These are phyloP conservation scores for Apolygus lucorum DNA, from an alignment of 1,140 invertebrate genomes.

Conservation along the genomic window DNA sequence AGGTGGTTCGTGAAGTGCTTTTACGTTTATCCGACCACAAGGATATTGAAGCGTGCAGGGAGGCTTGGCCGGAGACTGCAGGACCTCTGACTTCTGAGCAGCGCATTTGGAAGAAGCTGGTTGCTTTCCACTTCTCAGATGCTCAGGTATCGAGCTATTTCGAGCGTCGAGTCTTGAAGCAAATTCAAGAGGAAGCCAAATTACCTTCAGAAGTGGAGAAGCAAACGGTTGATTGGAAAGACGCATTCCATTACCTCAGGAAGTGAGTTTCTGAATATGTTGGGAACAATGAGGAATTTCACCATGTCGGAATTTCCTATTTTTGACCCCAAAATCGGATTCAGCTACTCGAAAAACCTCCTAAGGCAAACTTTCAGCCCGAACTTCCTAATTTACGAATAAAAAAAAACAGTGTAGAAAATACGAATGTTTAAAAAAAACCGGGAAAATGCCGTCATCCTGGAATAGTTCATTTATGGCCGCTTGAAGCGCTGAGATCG, in stretches of 20 bases:
- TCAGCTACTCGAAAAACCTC: too few relatives aligned
- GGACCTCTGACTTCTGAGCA: constrained; percentile 70
- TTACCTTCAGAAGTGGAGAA: constrained; percentile 38
- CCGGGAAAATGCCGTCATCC: too few relatives aligned
- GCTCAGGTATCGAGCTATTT: constrained; percentile 66
- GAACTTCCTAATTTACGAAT: too few relatives aligned
- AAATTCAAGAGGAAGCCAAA: neutral
- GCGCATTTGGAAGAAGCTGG: constrained; percentile 84
- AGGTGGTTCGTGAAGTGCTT: constrained; percentile 85
- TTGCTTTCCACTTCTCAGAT: constrained; percentile 82
- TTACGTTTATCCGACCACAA: constrained; percentile 81
- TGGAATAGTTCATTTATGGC: too few relatives aligned
- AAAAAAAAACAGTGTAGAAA: too few relatives aligned
- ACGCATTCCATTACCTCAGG: constrained; percentile 61
- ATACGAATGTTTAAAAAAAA: too few relatives aligned
- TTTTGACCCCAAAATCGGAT: too few relatives aligned
- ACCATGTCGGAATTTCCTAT: too few relatives aligned
- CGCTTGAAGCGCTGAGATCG: too few relatives aligned
- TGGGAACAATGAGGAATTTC: too few relatives aligned
- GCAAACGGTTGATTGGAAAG: constrained; percentile 54
- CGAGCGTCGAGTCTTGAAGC: neutral
- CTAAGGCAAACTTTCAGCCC: too few relatives aligned
- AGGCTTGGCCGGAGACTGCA: constrained; percentile 63
- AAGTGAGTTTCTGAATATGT: constrained; percentile 49
- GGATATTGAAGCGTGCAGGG: constrained; percentile 67